Percentiles rank a stretch among this genome's conserved stretches.
These are phyloP conservation scores for Progne subis DNA, from an alignment of 2,113 vertebrate genomes.

Conservation along the genomic window DNA sequence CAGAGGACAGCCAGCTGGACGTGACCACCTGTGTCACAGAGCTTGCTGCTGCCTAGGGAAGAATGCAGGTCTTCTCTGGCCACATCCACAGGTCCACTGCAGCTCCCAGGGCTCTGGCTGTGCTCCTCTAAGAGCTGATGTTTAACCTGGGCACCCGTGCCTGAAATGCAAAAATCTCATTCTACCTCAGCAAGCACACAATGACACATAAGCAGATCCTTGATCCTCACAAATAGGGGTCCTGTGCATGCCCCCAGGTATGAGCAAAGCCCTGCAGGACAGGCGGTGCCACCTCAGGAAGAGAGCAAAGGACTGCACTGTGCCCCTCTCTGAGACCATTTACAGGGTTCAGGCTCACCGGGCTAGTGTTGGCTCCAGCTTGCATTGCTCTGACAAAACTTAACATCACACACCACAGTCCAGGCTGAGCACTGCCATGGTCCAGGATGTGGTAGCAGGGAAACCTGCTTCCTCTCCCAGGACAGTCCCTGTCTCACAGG, in stretches of 20 bases:
- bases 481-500: not conserved
- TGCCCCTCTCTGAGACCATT: not conserved
- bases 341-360: not conserved
- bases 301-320: not conserved
- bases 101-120: not conserved
- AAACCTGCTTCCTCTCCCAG: not conserved
- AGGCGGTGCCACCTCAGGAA: fast-evolving
- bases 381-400: not conserved
- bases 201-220: fast-evolving
- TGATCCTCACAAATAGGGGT: fast-evolving
- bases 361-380: not conserved
- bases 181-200: not conserved
- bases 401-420: too few species aligned
- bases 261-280: not conserved
- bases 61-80: not conserved
- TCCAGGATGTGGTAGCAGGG: fast-evolving
- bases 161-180: fast-evolving
- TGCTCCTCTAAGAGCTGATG: not conserved
- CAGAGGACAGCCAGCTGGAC: not conserved
- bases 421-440: not conserved
- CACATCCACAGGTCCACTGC: not conserved
- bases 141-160: not conserved
- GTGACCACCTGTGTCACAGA: not conserved
- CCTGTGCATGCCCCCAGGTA: fast-evolving
- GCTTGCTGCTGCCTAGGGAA: not conserved